Percentiles rank a stretch among this genome's conserved stretches.
phyloP scores from a whole-genome alignment of 2,113 vertebrate species.

The Periophthalmus modestus region DNA sequence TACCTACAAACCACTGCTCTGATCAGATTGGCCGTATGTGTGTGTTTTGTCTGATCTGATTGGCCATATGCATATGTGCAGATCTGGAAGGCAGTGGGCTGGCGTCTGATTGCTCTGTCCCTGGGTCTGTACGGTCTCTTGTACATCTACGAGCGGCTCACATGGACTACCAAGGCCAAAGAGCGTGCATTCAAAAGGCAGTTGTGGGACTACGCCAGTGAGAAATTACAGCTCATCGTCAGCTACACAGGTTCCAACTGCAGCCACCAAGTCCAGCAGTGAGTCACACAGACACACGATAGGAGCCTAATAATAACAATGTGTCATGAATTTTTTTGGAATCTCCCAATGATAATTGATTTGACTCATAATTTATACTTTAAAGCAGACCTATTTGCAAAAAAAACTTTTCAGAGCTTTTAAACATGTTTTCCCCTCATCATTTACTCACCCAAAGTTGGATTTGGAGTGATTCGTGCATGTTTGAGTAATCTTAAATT shows the following conservation, averaged over 20 bases:
- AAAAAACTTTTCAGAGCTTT: too few relatives aligned
- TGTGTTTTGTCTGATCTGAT: background rate
- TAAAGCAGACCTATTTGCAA: too few relatives aligned
- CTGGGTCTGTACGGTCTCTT: conserved; percentile 95
- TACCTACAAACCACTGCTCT: too few relatives aligned
- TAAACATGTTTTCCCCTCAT: too few relatives aligned
- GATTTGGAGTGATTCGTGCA: too few relatives aligned
- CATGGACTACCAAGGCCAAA: conserved; percentile 95
- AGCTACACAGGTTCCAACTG: conserved; percentile 98
- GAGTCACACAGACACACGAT: conserved; percentile 61
- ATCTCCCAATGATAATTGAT: too few relatives aligned
- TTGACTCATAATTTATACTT: too few relatives aligned
- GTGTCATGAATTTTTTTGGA: too few relatives aligned
- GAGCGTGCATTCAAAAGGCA: conserved; percentile 94
- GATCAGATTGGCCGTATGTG: background rate
- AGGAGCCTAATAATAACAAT: too few relatives aligned
- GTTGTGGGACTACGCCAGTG: conserved; percentile 94
- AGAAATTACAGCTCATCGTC: conserved; percentile 96
- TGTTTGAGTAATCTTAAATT: too few relatives aligned
- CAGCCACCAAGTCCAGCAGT: conserved; percentile 99
- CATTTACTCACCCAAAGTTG: too few relatives aligned
- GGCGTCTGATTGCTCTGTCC: conserved; percentile 94
- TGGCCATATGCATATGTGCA: conserved; percentile 38
- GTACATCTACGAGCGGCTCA: conserved; percentile 93
- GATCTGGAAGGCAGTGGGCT: conserved; percentile 98